A percentile compares a stretch with the other conserved stretches of the same genome.
Evolutionary conservation across 2,797 vertebrate species (phyloP).

Genomic region (Gorsachius magnificus): DNA sequence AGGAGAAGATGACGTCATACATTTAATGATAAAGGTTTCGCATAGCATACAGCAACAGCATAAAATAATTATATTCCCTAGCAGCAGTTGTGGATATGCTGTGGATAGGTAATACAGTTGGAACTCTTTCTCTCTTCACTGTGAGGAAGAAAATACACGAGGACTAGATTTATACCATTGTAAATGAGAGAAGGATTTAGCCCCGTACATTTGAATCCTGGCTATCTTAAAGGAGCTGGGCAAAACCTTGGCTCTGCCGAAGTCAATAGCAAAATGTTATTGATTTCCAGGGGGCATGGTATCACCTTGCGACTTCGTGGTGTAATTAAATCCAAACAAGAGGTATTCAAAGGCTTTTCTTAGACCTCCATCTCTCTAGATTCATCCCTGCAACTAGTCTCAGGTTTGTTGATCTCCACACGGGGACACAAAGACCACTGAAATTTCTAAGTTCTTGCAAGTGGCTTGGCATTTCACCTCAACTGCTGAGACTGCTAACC

Average conservation of each 20-base stretch:
- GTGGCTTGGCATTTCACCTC: background rate
- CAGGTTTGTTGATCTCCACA: background rate
- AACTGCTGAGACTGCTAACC: background rate
- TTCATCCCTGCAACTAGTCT: background rate
- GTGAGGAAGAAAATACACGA: background rate
- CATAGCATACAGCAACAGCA: background rate
- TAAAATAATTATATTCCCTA: background rate
- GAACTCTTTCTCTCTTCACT: background rate
- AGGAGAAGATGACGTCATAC: background rate
- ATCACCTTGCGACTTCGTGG: background rate
- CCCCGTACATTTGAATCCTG: background rate
- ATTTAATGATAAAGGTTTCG: background rate
- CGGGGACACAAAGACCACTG: background rate
- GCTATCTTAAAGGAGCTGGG: background rate
- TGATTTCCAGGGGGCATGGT: background rate
- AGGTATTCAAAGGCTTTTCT: background rate
- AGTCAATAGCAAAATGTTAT: background rate
- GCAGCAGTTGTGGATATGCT: background rate
- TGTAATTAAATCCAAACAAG: background rate
- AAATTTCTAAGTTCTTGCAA: background rate
- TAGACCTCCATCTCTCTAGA: background rate
- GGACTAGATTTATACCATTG: background rate
- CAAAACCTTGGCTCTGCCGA: background rate
- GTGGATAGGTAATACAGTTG: background rate
- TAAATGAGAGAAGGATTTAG: background rate